Percentiles rank a stretch among this genome's conserved stretches.
Conservation (phyloP, 2,113 vertebrate genomes). For the Pelusios castaneus region DNA sequence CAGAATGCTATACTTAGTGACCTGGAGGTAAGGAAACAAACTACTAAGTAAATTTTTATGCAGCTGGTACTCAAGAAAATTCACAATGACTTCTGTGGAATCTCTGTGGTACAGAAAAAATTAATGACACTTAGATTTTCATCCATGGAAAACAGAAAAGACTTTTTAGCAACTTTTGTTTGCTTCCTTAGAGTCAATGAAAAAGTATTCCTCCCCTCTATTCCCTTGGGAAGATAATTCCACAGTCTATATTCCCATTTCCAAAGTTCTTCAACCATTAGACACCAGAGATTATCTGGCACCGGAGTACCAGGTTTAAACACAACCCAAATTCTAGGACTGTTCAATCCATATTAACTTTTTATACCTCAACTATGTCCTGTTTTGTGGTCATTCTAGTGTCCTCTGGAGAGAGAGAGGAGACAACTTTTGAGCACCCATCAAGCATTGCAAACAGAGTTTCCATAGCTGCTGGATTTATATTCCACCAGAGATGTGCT, state of each 20-base stretch:
- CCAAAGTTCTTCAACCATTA: background rate
- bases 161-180: too few species aligned
- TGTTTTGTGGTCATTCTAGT: background rate
- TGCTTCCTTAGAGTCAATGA: background rate
- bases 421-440: background rate
- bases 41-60: background rate
- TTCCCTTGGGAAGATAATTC: background rate
- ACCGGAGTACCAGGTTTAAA: background rate
- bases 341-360: background rate
- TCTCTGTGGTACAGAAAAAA: background rate
- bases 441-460: too few species aligned
- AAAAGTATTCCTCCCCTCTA: background rate
- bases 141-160: background rate
- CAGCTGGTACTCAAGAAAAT: background rate
- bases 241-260: background rate
- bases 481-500: background rate
- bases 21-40: too few species aligned
- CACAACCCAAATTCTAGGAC: background rate
- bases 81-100: background rate
- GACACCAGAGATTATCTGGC: background rate
- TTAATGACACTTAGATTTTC: background rate
- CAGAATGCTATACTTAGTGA: background rate
- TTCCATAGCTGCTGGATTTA: background rate
- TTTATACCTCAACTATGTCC: background rate
- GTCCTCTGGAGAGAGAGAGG: background rate